Evolutionary conservation across 2,797 vertebrate species (phyloP).

Genomic region (Distichodus sexfasciatus): DNA sequence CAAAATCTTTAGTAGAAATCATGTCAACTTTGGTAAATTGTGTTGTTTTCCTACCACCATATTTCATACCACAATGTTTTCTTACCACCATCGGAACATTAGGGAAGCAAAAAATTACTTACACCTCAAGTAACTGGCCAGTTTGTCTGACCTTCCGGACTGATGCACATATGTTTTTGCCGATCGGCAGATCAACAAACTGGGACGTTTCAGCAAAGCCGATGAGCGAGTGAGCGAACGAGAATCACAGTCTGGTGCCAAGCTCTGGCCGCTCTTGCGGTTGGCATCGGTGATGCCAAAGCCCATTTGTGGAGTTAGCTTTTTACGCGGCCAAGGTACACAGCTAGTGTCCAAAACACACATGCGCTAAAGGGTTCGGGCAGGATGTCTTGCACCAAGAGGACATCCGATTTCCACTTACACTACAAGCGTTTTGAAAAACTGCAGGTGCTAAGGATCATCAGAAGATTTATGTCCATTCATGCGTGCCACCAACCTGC

Average conservation of each 20-base stretch:
- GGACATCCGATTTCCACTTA: background rate
- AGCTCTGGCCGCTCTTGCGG: slow-evolving; percentile 33
- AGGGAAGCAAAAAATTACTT: slow-evolving; percentile 69
- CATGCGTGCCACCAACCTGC: no score
- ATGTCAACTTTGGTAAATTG: no score
- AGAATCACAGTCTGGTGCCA: slow-evolving; percentile 34
- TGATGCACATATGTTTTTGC: slow-evolving; percentile 62
- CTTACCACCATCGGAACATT: no score
- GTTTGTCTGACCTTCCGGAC: slow-evolving; percentile 66
- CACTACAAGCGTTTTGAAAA: no score
- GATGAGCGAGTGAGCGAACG: slow-evolving; percentile 34
- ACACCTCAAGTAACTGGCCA: slow-evolving; percentile 66
- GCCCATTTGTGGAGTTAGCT: slow-evolving; percentile 41
- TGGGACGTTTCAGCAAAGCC: slow-evolving; percentile 53
- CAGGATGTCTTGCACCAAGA: background rate
- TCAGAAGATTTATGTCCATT: no score
- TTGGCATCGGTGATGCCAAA: slow-evolving; percentile 25
- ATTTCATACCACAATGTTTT: no score
- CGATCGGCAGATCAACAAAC: slow-evolving; percentile 60
- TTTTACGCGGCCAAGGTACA: slow-evolving; percentile 1
- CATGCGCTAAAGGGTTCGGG: background rate
- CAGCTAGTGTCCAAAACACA: background rate
- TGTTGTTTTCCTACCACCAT: no score
- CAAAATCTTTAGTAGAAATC: no score
- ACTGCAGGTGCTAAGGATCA: no score